Percentiles rank a stretch among this genome's conserved stretches.
Evolutionary conservation across 1,140 invertebrate species (phyloP).

Genomic region (Drosophila ficusphila): DNA sequence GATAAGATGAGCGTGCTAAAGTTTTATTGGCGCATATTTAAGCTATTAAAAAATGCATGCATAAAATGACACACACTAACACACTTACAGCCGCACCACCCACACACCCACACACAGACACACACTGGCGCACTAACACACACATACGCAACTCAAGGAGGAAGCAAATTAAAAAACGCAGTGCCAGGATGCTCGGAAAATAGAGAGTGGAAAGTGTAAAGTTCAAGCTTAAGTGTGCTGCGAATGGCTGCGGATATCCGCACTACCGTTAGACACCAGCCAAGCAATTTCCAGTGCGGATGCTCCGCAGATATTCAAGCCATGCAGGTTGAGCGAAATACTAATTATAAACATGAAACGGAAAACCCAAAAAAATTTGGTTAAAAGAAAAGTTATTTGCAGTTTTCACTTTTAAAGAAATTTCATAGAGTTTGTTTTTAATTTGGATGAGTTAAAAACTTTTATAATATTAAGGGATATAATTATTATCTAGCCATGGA

Average conservation of each 20-base stretch:
- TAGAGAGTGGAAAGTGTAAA: conserved; percentile 25
- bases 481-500: too few relatives aligned
- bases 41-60: conserved; percentile 82
- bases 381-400: background rate
- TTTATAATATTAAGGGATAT: too few relatives aligned
- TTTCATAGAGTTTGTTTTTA: background rate
- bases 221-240: conserved; percentile 31
- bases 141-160: conserved; percentile 18
- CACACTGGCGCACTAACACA: too few relatives aligned
- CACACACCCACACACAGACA: background rate
- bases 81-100: conserved; percentile 6
- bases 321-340: too few relatives aligned
- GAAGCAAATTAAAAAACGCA: conserved; percentile 69
- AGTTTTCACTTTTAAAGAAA: background rate
- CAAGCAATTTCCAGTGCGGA: background rate
- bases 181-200: conserved; percentile 19
- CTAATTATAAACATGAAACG: background rate
- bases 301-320: background rate
- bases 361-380: too few relatives aligned
- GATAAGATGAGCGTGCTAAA: conserved; percentile 82
- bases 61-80: conserved; percentile 73
- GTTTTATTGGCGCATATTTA: conserved; percentile 82
- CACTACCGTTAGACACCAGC: too few relatives aligned
- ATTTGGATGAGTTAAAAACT: too few relatives aligned
- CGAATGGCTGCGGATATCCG: conserved; percentile 32